Evolutionary conservation across 2,888 invertebrate species (phyloP), one percentile per base, ranked within the genome.

Genomic region (Gastrophysa polygoni): DNA sequence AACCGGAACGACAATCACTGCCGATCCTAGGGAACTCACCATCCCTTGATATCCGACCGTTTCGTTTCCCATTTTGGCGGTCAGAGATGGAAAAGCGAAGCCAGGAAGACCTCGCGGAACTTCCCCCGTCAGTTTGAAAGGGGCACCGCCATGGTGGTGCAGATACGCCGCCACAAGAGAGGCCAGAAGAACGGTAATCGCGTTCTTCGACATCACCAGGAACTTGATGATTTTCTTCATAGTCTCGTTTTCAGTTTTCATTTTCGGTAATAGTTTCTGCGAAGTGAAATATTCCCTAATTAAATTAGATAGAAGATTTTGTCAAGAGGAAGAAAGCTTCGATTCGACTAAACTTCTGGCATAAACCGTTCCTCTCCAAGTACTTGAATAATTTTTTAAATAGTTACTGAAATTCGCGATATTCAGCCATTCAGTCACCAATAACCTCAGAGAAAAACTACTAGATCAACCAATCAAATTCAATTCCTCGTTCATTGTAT

Each of bases 1-100:
- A 29, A 96, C 79, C 2, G 97, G 95, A 71, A 95, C 83, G 67
- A 97, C 87, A 57, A 91, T 73, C 51, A 96, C 86, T 10, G 93
- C 93, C 57, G 89, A 84, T 61, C 94, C 92, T 61, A 96, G 85
- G 73, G 88, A 85, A 63, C 85, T 82, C 60, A 88, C 85, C 87
- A 93, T 91, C 70, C 89, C 89, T 4, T 82, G 55, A 73, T 92
- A 89, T 28, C 81, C 82, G 64, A 89, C 85, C 0, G 86, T 86
- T 54, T 85, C 82, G 78, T 91, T 91, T 59, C 84, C 84, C 44
- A 85, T 73, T 50, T 81, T 76, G 11, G 87, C 85, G 57, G 85
- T 84, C 75, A 92, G 90, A 28, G 88, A 85, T n/a, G 93, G 93
- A 66, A 87, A 71, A n/a, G 83, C 73, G 54, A 93, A 73, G 2